phyloP scores from a whole-genome alignment of 2,888 invertebrate genomes.

The Glaucopsyche alexis region DNA sequence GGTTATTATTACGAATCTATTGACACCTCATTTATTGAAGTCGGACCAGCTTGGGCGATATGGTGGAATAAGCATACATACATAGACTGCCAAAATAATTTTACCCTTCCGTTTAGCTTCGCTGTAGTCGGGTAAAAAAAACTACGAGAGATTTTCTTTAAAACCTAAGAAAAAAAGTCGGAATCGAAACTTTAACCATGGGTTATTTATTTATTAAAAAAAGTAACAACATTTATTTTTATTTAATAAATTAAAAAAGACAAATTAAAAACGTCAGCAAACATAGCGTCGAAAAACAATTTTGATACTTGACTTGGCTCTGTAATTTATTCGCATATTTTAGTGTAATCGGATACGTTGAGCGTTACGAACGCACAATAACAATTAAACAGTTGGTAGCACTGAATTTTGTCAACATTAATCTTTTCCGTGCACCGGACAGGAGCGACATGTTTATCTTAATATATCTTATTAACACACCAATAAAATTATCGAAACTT shows the following conservation, averaged over 20 bases:
- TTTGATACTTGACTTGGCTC: constrained; percentile 24
- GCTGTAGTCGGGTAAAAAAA: no score
- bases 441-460: constrained; percentile 40
- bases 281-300: constrained; percentile 14
- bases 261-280: background rate
- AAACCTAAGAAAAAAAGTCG: background rate
- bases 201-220: background rate
- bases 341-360: constrained; percentile 26
- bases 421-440: constrained; percentile 28
- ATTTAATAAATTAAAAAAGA: background rate
- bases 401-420: constrained; percentile 22
- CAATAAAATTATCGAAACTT: constrained; percentile 21
- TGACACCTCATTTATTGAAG: no score
- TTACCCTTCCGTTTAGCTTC: no score
- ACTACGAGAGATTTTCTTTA: no score
- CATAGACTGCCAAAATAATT: no score
- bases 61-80: no score
- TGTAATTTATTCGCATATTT: constrained; percentile 25
- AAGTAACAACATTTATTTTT: background rate
- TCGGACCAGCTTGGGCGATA: no score
- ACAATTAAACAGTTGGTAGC: constrained; percentile 27
- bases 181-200: background rate
- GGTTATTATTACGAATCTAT: no score
- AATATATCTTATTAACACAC: constrained; percentile 38
- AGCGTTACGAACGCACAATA: constrained; percentile 15